These are phyloP conservation scores for Rhingia rostrata DNA, from an alignment of 2,888 invertebrate species.

Conservation along the genomic window DNA sequence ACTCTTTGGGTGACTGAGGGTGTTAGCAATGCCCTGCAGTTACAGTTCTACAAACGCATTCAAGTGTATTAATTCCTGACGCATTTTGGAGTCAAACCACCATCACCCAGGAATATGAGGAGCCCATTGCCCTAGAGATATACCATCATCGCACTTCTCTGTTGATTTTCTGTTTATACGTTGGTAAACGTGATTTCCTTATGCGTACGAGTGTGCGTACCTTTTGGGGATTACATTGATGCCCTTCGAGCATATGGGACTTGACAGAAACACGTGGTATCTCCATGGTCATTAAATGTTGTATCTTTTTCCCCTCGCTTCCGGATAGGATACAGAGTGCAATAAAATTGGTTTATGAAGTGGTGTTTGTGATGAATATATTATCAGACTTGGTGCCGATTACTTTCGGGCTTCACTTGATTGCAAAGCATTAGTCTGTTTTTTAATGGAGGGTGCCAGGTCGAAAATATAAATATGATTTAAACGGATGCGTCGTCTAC, in stretches of 20 bases:
- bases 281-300: slow-evolving; percentile 31
- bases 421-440: background rate
- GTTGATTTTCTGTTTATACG: slow-evolving; percentile 29
- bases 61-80: slow-evolving; percentile 16
- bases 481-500: too few relatives aligned
- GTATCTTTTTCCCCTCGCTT: slow-evolving; percentile 19
- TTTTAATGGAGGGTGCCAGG: background rate
- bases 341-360: slow-evolving; percentile 15
- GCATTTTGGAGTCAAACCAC: background rate
- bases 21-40: background rate
- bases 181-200: slow-evolving; percentile 26
- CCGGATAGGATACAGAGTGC: slow-evolving; percentile 29
- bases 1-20: background rate
- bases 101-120: background rate
- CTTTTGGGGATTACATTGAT: background rate
- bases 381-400: slow-evolving; percentile 15
- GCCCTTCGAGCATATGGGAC: slow-evolving; percentile 2
- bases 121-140: background rate
- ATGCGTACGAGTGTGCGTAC: background rate
- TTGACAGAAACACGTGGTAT: slow-evolving; percentile 23
- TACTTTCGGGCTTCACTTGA: background rate
- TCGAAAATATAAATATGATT: too few relatives aligned
- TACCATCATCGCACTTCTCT: slow-evolving; percentile 2
- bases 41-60: slow-evolving; percentile 12
- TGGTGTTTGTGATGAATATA: slow-evolving; percentile 23